A percentile compares a stretch with the other conserved stretches of the same genome.
Conservation (phyloP, 2,888 invertebrate genomes). For the Exocentrus adspersus region DNA sequence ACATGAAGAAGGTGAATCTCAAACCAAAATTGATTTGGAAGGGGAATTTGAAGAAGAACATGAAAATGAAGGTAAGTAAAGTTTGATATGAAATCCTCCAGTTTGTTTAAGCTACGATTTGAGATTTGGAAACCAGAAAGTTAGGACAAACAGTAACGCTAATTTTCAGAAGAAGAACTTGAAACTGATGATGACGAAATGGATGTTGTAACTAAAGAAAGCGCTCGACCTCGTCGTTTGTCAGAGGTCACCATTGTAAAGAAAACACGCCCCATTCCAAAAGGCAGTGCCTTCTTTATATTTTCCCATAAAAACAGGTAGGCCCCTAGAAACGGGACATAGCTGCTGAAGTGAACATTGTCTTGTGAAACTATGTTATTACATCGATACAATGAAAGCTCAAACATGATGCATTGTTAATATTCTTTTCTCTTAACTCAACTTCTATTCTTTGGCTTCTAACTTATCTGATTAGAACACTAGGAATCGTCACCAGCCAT, state of each 20-base stretch:
- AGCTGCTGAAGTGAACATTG: slow-evolving; percentile 58
- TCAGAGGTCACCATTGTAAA: slow-evolving; percentile 87
- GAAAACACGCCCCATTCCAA: slow-evolving; percentile 90
- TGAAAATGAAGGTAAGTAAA: slow-evolving; percentile 46
- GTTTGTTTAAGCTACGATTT: slow-evolving; percentile 31
- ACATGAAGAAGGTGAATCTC: slow-evolving; percentile 77
- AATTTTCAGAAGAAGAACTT: slow-evolving; percentile 63
- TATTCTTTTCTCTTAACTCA: neutral
- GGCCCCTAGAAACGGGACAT: slow-evolving; percentile 64
- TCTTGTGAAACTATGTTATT: neutral
- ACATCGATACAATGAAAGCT: neutral
- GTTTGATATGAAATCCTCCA: neutral
- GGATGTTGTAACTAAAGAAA: slow-evolving; percentile 63
- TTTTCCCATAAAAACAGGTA: slow-evolving; percentile 94
- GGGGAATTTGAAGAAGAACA: slow-evolving; percentile 74
- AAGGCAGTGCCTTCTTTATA: slow-evolving; percentile 91
- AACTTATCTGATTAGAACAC: neutral
- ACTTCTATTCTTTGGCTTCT: neutral
- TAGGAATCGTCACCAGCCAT: neutral
- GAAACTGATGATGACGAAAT: slow-evolving; percentile 61
- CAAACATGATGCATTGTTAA: slow-evolving; percentile 8
- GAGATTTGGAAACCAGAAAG: slow-evolving; percentile 40
- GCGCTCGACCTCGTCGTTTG: slow-evolving; percentile 85
- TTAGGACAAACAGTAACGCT: slow-evolving; percentile 55
- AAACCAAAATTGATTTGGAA: slow-evolving; percentile 75